phyloP scores from a whole-genome alignment of 2,888 invertebrate genomes.

The Merodon equestris region DNA sequence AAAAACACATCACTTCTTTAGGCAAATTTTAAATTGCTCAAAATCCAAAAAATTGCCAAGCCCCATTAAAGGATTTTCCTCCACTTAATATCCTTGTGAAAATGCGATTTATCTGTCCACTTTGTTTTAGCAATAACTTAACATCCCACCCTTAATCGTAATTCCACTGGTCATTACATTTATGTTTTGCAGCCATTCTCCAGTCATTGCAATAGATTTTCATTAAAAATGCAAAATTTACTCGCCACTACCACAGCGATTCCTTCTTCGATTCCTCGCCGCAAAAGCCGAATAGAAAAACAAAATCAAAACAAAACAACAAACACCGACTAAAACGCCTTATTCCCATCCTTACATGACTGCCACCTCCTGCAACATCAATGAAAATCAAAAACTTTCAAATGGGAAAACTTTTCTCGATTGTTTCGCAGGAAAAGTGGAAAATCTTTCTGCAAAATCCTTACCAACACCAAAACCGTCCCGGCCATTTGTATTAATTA shows the following conservation, averaged over 20 bases:
- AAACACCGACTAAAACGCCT: slow-evolving; percentile 6
- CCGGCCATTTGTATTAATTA: slow-evolving; percentile 76
- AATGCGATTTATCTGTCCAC: slow-evolving; percentile 41
- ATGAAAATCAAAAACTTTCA: slow-evolving; percentile 68
- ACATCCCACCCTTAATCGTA: slow-evolving; percentile 7
- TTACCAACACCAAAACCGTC: slow-evolving; percentile 46
- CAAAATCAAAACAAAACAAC: slow-evolving; percentile 12
- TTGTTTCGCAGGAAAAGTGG: slow-evolving; percentile 65
- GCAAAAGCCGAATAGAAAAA: slow-evolving; percentile 13
- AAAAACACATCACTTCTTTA: no score
- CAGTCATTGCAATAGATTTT: slow-evolving; percentile 56
- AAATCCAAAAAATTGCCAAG: no score
- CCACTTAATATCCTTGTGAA: no score
- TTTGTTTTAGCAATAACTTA: slow-evolving; percentile 35
- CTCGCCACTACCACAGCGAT: slow-evolving; percentile 17
- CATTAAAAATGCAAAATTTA: slow-evolving; percentile 64
- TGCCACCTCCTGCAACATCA: slow-evolving; percentile 64
- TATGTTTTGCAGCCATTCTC: slow-evolving; percentile 26
- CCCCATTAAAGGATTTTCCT: no score
- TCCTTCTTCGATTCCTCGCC: slow-evolving; percentile 22
- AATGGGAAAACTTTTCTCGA: slow-evolving; percentile 69
- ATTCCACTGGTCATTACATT: slow-evolving; percentile 47
- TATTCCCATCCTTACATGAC: slow-evolving; percentile 24
- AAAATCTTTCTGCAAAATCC: slow-evolving; percentile 51
- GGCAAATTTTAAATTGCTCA: no score